Conservation (phyloP, 2,113 vertebrate species). For the Mystacornis crossleyi region DNA sequence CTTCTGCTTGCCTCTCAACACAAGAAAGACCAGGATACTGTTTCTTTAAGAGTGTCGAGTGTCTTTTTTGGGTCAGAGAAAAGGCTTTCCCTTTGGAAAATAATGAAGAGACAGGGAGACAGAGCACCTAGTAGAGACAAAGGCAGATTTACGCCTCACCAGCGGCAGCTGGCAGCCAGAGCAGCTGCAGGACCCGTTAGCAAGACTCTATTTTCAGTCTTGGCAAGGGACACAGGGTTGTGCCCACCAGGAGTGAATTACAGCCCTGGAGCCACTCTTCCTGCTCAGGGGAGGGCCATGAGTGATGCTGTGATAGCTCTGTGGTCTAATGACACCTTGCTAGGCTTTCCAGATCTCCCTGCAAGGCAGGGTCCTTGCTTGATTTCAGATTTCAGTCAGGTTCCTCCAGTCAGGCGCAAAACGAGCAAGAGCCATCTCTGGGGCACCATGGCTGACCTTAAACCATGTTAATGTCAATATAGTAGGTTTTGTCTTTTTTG, state of each 20-base stretch:
- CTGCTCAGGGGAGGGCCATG: background rate
- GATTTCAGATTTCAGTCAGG: background rate
- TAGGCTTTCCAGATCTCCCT: background rate
- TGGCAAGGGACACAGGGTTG: background rate
- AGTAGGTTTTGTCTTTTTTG: background rate
- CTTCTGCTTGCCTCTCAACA: background rate
- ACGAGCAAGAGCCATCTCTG: background rate
- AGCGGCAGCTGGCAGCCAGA: accelerated
- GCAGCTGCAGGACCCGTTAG: background rate
- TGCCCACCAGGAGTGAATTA: background rate
- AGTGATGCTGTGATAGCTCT: background rate
- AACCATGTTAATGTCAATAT: background rate
- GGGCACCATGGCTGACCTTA: background rate
- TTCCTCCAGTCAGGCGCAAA: background rate
- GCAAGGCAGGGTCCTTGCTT: background rate
- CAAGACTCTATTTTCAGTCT: background rate
- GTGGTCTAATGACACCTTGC: background rate
- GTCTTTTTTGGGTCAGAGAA: background rate
- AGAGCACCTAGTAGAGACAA: background rate
- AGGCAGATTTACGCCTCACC: background rate
- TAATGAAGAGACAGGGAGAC: background rate
- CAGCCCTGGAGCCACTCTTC: background rate
- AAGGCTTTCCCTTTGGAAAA: background rate
- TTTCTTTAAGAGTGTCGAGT: background rate
- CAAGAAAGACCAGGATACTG: background rate